Evolutionary conservation across 2,797 vertebrate genomes (phyloP).

Genomic region (Characodon lateralis): DNA sequence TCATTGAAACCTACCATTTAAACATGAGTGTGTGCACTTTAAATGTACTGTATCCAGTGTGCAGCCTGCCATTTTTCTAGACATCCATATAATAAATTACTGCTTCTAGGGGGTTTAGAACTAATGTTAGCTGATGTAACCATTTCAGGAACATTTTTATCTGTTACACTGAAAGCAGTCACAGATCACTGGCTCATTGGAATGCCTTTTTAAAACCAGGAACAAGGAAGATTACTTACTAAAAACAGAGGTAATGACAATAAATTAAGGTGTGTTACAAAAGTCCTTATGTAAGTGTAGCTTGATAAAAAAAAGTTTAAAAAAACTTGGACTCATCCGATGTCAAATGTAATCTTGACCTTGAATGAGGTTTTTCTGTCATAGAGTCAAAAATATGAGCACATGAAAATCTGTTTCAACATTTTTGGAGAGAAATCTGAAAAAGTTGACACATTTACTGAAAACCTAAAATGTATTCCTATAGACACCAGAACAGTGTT

Average conservation of each 20-base stretch:
- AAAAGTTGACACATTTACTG: neutral
- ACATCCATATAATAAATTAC: neutral
- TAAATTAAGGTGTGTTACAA: neutral
- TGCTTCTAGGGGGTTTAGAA: neutral
- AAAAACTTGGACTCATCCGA: neutral
- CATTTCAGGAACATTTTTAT: constrained; percentile 4
- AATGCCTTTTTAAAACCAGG: constrained; percentile 57
- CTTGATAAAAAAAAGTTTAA: neutral
- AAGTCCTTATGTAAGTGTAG: neutral
- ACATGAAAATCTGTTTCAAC: neutral
- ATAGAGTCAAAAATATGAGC: neutral
- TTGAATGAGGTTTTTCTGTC: neutral
- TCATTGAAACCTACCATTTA: neutral
- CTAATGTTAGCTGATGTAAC: neutral
- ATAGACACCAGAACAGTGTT: neutral
- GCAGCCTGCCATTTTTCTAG: neutral
- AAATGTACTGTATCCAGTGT: neutral
- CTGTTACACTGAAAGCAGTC: constrained; percentile 22
- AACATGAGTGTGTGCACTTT: neutral
- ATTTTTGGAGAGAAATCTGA: neutral
- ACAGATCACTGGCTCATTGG: constrained; percentile 24
- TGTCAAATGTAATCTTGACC: neutral
- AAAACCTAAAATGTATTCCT: neutral
- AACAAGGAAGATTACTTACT: constrained; percentile 58
- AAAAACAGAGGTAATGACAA: neutral